A percentile compares a stretch with the other conserved stretches of the same genome.
Conservation (phyloP, 2,888 invertebrate species). For the Xiphydria camelus region DNA sequence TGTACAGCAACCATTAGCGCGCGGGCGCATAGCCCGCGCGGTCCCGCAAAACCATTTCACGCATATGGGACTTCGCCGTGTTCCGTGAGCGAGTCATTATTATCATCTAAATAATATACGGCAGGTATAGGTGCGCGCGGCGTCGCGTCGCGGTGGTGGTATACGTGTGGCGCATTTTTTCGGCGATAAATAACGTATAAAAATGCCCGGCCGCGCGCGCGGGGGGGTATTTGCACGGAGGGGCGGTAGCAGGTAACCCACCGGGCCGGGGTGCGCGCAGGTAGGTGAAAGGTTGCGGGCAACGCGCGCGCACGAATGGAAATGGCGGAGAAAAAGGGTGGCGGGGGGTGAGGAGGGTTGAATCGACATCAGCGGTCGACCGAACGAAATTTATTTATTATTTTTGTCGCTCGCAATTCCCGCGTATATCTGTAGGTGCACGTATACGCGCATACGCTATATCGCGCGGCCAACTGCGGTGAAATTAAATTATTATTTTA, state of each 20-base stretch:
- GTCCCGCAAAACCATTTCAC: conserved; percentile 48
- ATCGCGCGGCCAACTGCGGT: conserved; percentile 52
- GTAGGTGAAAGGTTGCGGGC: neutral
- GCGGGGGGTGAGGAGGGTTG: conserved; percentile 14
- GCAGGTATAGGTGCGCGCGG: conserved; percentile 20
- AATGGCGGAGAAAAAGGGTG: too few species aligned
- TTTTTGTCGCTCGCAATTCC: conserved; percentile 57
- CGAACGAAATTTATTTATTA: conserved; percentile 54
- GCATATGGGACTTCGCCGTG: conserved; percentile 42
- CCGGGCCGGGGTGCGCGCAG: neutral
- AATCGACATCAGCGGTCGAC: conserved; percentile 49
- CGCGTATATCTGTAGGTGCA: too few species aligned
- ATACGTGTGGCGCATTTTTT: neutral
- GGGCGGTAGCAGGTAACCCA: too few species aligned
- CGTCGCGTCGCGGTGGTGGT: neutral
- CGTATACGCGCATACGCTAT: too few species aligned
- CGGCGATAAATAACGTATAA: conserved; percentile 11
- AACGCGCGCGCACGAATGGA: neutral
- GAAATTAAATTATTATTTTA: conserved; percentile 58
- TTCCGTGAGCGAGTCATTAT: conserved; percentile 13
- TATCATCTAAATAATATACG: conserved; percentile 18
- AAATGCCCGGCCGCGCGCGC: conserved; percentile 4
- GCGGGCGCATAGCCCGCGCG: conserved; percentile 19
- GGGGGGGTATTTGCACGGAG: too few species aligned
- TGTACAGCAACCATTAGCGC: conserved; percentile 55